Evolutionary conservation across 2,797 vertebrate genomes (phyloP).

Genomic region (Syncerus caffer): DNA sequence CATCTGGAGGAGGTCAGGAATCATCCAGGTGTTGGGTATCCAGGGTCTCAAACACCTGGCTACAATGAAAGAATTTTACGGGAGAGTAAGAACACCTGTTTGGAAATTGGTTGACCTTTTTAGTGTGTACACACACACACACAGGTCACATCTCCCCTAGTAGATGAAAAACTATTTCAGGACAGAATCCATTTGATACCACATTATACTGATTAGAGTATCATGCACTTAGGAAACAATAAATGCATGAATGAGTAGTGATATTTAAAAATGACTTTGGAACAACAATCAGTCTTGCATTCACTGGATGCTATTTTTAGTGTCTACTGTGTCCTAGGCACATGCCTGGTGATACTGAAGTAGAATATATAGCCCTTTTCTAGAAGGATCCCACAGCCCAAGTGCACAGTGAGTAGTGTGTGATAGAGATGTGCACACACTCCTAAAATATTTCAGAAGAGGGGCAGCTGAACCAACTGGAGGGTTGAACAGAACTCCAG

Average conservation of each 20-base stretch:
- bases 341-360: neutral
- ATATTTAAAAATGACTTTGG: neutral
- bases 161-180: neutral
- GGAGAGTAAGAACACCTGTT: neutral
- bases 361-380: neutral
- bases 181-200: neutral
- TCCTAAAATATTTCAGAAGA: slow-evolving; percentile 4
- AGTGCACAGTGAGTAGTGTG: neutral
- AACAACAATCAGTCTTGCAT: neutral
- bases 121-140: neutral
- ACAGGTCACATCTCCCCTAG: neutral
- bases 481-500: neutral
- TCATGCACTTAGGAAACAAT: neutral
- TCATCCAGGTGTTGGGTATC: neutral
- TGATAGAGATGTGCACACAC: neutral
- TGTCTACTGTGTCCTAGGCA: neutral
- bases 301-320: neutral
- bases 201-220: neutral
- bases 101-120: neutral
- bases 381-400: neutral
- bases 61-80: neutral
- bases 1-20: neutral
- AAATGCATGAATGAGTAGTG: neutral
- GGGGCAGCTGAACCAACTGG: neutral
- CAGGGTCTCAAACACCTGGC: slow-evolving; percentile 26